Percentiles rank a stretch among this genome's conserved stretches.
Evolutionary conservation across 92 coral and sea anemone species (phyloP).

Genomic region (Blastomussa wellsi): DNA sequence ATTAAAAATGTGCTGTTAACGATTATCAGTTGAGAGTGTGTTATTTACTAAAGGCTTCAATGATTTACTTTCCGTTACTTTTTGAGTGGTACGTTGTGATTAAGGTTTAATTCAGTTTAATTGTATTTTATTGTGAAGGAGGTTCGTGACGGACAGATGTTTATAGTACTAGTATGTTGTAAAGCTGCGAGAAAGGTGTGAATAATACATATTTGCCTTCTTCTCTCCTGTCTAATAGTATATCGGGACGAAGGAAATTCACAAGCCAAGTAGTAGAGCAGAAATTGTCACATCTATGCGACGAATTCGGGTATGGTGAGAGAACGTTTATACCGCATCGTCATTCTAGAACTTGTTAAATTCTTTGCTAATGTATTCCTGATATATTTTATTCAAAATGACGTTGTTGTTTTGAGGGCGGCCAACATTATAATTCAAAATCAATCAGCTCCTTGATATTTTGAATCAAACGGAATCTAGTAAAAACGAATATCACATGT

Average conservation of each 20-base stretch:
- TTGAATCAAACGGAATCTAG: neutral
- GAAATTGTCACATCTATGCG: constrained; percentile 97
- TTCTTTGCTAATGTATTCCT: neutral
- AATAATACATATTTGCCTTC: constrained; percentile 25
- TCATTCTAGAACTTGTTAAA: neutral
- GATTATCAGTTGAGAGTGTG: neutral
- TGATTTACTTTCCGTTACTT: constrained; percentile 1
- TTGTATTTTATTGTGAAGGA: neutral
- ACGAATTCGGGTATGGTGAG: constrained; percentile 76
- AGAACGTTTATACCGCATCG: neutral
- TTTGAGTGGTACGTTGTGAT: neutral
- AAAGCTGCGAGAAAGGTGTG: constrained; percentile 11
- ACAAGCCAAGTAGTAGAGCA: constrained; percentile 86
- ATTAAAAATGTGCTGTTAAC: neutral
- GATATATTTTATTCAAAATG: neutral
- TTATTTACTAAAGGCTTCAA: neutral
- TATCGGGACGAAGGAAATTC: constrained; percentile 92
- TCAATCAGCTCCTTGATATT: neutral
- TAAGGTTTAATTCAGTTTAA: neutral
- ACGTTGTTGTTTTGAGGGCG: constrained; percentile 2
- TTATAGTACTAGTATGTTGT: too few relatives aligned
- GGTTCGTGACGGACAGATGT: constrained; percentile 18
- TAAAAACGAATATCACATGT: neutral
- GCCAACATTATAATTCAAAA: neutral
- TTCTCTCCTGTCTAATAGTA: constrained; percentile 61